Evolutionary conservation across 2,113 vertebrate species (phyloP).

Genomic region (Cyanocitta stelleri): DNA sequence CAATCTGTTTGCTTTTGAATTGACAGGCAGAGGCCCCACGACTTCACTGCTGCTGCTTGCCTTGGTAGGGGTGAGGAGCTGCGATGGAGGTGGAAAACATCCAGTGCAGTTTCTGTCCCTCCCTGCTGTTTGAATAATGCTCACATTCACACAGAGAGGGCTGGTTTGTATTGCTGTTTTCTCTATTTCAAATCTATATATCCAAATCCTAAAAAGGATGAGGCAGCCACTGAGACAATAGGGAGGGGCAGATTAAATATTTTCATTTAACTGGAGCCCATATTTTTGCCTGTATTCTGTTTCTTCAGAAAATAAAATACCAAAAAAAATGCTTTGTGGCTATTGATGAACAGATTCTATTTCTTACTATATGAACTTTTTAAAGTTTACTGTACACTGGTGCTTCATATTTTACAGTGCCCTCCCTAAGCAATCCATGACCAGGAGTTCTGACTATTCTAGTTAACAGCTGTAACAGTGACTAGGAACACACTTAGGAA

Average conservation of each 20-base stretch:
- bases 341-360: background rate
- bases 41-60: background rate
- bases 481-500: background rate
- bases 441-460: background rate
- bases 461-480: background rate
- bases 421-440: background rate
- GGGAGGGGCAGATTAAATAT: background rate
- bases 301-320: background rate
- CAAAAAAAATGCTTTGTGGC: background rate
- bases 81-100: background rate
- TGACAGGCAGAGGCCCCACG: background rate
- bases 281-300: background rate
- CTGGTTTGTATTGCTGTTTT: background rate
- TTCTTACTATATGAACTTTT: background rate
- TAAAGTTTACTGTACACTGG: background rate
- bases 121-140: background rate
- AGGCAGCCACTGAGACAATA: background rate
- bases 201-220: background rate
- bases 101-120: background rate
- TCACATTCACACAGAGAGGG: background rate
- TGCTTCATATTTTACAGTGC: background rate
- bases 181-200: background rate
- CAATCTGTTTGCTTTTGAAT: background rate
- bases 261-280: background rate
- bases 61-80: background rate